Evolutionary conservation across 2,888 invertebrate species (phyloP).

Genomic region (Tipula lateralis): DNA sequence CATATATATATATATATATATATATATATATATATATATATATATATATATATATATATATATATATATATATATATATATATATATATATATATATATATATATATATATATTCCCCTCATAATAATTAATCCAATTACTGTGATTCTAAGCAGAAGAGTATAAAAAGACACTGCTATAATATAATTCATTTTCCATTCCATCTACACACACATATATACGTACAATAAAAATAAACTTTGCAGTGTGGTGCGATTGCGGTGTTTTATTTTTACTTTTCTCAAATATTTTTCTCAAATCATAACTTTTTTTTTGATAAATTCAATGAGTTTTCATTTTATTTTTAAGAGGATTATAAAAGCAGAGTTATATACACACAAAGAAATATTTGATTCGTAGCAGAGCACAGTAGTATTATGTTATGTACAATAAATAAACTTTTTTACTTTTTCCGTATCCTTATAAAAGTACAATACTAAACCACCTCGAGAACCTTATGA

Average conservation of each 20-base stretch:
- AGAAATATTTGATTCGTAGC: background rate
- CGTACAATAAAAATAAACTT: background rate
- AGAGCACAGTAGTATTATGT: background rate
- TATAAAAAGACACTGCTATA: background rate
- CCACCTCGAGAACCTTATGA: background rate
- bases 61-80: background rate
- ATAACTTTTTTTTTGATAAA: background rate
- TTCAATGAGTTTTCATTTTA: background rate
- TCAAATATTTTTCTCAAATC: background rate
- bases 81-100: background rate
- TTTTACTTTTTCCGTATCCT: background rate
- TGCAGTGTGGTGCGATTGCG: background rate
- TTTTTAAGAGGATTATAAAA: background rate
- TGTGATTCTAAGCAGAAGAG: constrained; percentile 8
- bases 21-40: too few relatives aligned
- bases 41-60: too few relatives aligned
- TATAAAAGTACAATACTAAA: background rate
- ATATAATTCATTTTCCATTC: background rate
- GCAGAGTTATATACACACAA: background rate
- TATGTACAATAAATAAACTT: background rate
- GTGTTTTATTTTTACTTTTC: background rate
- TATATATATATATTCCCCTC: background rate
- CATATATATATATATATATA: too few relatives aligned
- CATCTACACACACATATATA: background rate
- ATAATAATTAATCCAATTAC: constrained; percentile 9